phyloP scores from a whole-genome alignment of 2,797 vertebrate species.

The Enteromius fasciolatus region DNA sequence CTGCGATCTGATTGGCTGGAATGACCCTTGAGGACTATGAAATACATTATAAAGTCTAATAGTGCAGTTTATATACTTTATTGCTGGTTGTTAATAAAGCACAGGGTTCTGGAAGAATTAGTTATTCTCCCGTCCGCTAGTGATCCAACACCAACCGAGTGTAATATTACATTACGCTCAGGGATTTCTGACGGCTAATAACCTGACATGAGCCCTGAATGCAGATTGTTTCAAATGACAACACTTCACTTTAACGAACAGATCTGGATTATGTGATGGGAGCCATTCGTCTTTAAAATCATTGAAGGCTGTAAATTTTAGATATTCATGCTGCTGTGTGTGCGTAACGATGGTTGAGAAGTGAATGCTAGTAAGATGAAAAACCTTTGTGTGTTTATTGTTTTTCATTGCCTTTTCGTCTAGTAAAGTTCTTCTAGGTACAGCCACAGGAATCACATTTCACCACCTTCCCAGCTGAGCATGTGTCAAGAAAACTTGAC shows the following conservation, averaged over 20 bases:
- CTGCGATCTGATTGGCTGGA: constrained; percentile 77
- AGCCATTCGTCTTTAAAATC: constrained; percentile 60
- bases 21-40: constrained; percentile 73
- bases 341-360: constrained; percentile 26
- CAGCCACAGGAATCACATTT: constrained; percentile 28
- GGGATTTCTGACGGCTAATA: constrained; percentile 68
- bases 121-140: constrained; percentile 71
- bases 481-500: constrained; percentile 43
- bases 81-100: constrained; percentile 78
- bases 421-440: constrained; percentile 3
- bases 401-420: constrained; percentile 18
- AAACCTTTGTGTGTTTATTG: constrained; percentile 20
- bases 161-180: constrained; percentile 63
- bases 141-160: constrained; percentile 63
- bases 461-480: constrained; percentile 21
- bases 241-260: constrained; percentile 51
- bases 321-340: constrained; percentile 48
- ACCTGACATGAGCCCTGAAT: constrained; percentile 59
- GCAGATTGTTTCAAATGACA: constrained; percentile 59
- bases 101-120: constrained; percentile 72
- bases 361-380: neutral
- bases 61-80: constrained; percentile 82
- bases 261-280: constrained; percentile 54
- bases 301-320: constrained; percentile 50
- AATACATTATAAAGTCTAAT: constrained; percentile 82